Conservation (phyloP, 2,113 vertebrate genomes). For the Psettodes erumei region DNA sequence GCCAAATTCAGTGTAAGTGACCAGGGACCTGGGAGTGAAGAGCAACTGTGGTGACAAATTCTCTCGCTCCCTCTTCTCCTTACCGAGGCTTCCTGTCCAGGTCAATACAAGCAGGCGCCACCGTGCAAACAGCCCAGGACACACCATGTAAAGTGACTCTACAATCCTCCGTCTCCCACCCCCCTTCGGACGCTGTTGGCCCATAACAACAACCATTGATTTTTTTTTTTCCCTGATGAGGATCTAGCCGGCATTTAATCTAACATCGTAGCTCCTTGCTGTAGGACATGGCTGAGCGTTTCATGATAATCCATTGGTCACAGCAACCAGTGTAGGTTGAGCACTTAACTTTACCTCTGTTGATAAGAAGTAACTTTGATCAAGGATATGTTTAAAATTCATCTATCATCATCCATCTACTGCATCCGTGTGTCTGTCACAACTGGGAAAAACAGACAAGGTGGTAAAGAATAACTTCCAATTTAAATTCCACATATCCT, state of each 20-base stretch:
- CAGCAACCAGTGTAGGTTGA: conserved; percentile 75
- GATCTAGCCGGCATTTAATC: conserved; percentile 96
- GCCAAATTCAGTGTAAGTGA: conserved; percentile 16
- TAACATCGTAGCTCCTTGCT: conserved; percentile 92
- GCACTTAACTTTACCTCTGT: conserved; percentile 54
- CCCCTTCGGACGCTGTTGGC: conserved; percentile 80
- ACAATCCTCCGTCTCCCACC: conserved; percentile 48
- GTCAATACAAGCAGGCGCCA: conserved; percentile 91
- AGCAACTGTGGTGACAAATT: conserved; percentile 45
- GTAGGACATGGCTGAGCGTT: conserved; percentile 91
- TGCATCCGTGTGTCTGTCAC: background rate
- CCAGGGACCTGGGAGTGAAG: background rate
- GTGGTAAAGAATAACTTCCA: background rate
- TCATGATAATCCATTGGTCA: conserved; percentile 95
- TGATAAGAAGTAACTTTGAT: conserved; percentile 38
- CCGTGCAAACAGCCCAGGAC: conserved; percentile 83
- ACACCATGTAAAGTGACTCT: conserved; percentile 89
- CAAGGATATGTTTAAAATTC: background rate
- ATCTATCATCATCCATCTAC: background rate
- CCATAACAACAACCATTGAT: conserved; percentile 94
- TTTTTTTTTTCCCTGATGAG: conserved; percentile 91
- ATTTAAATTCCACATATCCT: conserved; percentile 44
- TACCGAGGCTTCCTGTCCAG: conserved; percentile 74
- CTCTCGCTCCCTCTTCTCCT: conserved; percentile 20
- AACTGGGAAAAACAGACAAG: background rate